Evolutionary conservation across 2,888 invertebrate species (phyloP), one percentile per base, ranked within the genome.

Genomic region (Eupithecia tripunctaria): DNA sequence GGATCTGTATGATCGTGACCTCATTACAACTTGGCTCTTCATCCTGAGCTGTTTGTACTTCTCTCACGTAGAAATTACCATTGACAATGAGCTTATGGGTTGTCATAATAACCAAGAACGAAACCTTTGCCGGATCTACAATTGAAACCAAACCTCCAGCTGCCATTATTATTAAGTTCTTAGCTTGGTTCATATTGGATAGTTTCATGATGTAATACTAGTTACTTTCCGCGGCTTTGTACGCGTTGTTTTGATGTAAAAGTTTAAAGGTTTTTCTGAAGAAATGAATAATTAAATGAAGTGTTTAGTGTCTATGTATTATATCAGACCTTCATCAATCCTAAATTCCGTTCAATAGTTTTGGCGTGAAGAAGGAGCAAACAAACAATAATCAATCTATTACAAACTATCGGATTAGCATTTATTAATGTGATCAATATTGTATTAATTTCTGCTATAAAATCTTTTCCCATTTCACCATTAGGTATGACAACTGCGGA

Each of bases 1-100:
- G 76, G 74, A 79, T 75, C 76, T 77, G 32, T 56, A 56, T 60
- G 67, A 56, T 78, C 78, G 77, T 78, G 79, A 76, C 71, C 76
- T 71, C 64, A 70, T 75, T 71, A 74, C 67, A 67, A 70, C 67
- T 72, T 74, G 68, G 67, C 67, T 69, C 36, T 27, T 59, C 63
- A 38, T 67, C 64, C 71, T 56, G 63, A 59, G 66, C 66, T 68
- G 38, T 72, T 68, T 71, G 56, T 70, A 72, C 36, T 29, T 14
- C 41, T 60, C 18, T 59, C 68, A 70, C 69, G 66, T 70, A 4
- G 2, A 5, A 56, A 18, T 36, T 21, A 29, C 27, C 18, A 68
- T 64, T 15, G 27, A n/a, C 27, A 64, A 56, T 64, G 63, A 67
- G n/a, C 27, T 51, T 43, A 51, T 32, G 6, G 51, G 56, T 43